Base-by-base conservation (phyloP, 2,113 vertebrate species). In the Datnioides undecimradiatus region DNA sequence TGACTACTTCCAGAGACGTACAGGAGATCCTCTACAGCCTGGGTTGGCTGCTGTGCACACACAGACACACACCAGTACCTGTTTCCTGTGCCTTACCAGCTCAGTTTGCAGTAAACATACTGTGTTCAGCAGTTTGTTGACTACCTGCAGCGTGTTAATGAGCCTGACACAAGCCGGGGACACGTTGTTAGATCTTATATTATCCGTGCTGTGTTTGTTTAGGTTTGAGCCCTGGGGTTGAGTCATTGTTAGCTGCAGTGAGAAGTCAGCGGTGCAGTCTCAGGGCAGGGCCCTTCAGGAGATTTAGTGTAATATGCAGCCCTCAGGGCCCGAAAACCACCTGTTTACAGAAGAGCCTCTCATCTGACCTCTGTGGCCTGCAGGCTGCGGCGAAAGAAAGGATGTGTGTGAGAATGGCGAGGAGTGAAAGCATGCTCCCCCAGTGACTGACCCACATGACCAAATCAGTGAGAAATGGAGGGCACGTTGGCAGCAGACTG, bases 301-400 rank as follows among this genome's bases (percentile, higher is more conserved):
- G 31, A 29, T 38, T 13, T n/a, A 8, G 7, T 66, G 58, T 65
- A 27, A 46, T 73, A 45, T 55, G 46, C 17, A 73, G 64, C 8
- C 36, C 23, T 25, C 12, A 43, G 46, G 68, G 59, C 36, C 13
- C 11, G 23, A 49, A 67, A 54, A 48, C 19, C 46, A 58, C 36
- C 69, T 70, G 59, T 59, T 48, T 59, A 78, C 76, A 82, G 67
- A 8, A 23, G 41, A 9, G 59, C 6, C 80, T 48, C 57, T 64
- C 12, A 3, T 4, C 43, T 76, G 58, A 8, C 64, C 34, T 64
- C 40, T 8, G 13, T 16, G 17, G 9, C 62, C 78, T 63, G 31
- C 36, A 46, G 49, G 57, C 31, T 46, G 5, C 5, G 21, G 27
- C 21, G 23, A 48, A 23, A 40, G 43, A n/a, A 60, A 45, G 38